These are phyloP conservation scores for Aldrovandia affinis DNA, from an alignment of 2,797 vertebrate species.

Conservation along the genomic window DNA sequence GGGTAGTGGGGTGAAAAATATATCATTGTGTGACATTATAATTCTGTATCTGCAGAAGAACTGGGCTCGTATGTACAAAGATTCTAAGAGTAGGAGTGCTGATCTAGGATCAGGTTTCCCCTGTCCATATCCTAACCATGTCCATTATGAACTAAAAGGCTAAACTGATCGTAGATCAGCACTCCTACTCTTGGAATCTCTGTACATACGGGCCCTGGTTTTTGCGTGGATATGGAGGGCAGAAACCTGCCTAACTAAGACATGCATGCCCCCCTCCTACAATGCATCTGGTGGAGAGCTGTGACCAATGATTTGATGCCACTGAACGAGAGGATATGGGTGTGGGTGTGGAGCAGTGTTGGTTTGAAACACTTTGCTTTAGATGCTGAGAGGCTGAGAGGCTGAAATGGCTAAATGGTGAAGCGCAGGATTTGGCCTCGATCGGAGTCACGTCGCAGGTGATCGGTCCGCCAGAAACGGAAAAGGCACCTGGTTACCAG, in stretches of 20 bases:
- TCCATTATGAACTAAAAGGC: no score
- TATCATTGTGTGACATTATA: neutral
- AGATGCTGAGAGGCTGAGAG: neutral
- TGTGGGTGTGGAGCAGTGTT: neutral
- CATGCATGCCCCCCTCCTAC: no score
- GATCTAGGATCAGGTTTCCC: no score
- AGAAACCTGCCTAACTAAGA: neutral
- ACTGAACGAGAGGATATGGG: neutral
- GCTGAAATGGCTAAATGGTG: neutral
- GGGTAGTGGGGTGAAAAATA: conserved; percentile 1
- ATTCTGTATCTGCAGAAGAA: neutral
- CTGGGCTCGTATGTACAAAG: no score
- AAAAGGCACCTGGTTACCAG: no score
- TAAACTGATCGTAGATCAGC: no score
- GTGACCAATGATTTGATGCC: neutral
- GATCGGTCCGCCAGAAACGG: no score
- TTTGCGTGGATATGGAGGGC: neutral
- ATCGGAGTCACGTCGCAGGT: no score
- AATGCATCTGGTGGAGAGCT: neutral
- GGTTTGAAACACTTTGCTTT: neutral
- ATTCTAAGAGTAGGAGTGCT: no score
- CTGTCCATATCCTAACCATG: no score
- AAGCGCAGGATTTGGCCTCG: neutral
- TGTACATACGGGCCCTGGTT: no score
- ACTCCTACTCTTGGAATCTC: no score